Base-by-base conservation (phyloP, 2,113 vertebrate species). In the Rhodinocichla rosea region DNA sequence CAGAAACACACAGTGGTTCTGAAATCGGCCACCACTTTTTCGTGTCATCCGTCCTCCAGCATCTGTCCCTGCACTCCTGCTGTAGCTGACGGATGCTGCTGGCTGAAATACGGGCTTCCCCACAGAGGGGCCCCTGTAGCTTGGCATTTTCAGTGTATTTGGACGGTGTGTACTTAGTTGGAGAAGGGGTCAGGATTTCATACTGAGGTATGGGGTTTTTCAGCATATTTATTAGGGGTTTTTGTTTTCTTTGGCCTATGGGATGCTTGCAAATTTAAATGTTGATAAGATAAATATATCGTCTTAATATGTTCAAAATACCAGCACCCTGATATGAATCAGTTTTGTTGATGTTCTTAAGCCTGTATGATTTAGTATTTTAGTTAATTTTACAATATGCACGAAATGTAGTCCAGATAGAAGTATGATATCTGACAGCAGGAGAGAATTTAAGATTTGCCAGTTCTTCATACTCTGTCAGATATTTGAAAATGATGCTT, bases 171-270 rank as follows among this genome's bases (percentile, higher is more conserved):
- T 96, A 92, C 95, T 97, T 93, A 93, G 91, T 81, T 96, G 96
- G 89, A 96, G 95, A 97, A 95, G 40, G 95, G 94, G 95, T 96
- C 95, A 93, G 96, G 94, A 96, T 95, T 95, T 96, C 95, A 93
- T 88, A 92, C 84, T 67, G 91, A 97, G 95, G 94, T 95, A 95
- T 47, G 94, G 94, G 95, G 91, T 10, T 95, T 96, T 95, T 95
- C 91, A 85, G 91, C 85, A 40, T 90, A 95, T 97, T 95, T 95
- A 89, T 88, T 90, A 91, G 87, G 85, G 53, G 7, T 78, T 87
- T 89, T 74, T 90, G 75, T 85, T 90, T 95, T 84, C 91, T 91
- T 94, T 95, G 93, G 87, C 87, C 55, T 80, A 16, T 23, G 75
- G 39, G 67, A 50, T 13, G 23, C 63, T 89, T 95, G 70, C 63